A percentile compares a stretch with the other conserved stretches of the same genome.
phyloP scores from a whole-genome alignment of 2,888 invertebrate genomes.

The Lottia scabra region DNA sequence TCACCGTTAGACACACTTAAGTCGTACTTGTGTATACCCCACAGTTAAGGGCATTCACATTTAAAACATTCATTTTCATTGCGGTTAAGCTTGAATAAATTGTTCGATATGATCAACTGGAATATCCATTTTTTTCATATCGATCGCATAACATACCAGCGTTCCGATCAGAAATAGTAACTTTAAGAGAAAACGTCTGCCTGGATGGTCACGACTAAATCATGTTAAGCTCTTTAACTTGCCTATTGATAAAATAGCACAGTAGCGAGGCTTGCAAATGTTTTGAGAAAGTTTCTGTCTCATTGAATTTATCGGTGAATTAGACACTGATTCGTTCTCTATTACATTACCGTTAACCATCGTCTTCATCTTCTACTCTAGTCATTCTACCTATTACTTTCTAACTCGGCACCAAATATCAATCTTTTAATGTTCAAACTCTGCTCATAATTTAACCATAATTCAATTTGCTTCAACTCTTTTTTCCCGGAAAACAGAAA shows the following conservation, averaged over 20 bases:
- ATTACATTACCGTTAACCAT: not conserved
- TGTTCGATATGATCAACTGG: no score
- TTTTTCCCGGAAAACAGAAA: conserved; percentile 4
- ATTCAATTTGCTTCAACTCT: not conserved
- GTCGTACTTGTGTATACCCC: no score
- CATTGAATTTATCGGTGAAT: conserved; percentile 1
- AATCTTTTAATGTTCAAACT: not conserved
- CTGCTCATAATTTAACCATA: not conserved
- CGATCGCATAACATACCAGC: no score
- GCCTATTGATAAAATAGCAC: conserved; percentile 3
- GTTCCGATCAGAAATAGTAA: no score
- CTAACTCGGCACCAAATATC: not conserved
- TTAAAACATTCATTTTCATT: no score
- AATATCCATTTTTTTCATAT: no score
- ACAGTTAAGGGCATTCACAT: no score
- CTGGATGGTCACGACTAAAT: not conserved
- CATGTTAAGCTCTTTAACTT: not conserved
- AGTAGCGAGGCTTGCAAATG: not conserved
- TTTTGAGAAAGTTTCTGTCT: conserved; percentile 5
- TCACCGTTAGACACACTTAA: no score
- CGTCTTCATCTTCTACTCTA: not conserved
- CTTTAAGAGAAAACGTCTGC: not conserved
- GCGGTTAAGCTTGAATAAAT: no score
- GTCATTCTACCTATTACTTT: not conserved
- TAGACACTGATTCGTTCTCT: not conserved